Evolutionary conservation across 2,797 vertebrate genomes (phyloP).

Genomic region (Halcyon leucocephala): DNA sequence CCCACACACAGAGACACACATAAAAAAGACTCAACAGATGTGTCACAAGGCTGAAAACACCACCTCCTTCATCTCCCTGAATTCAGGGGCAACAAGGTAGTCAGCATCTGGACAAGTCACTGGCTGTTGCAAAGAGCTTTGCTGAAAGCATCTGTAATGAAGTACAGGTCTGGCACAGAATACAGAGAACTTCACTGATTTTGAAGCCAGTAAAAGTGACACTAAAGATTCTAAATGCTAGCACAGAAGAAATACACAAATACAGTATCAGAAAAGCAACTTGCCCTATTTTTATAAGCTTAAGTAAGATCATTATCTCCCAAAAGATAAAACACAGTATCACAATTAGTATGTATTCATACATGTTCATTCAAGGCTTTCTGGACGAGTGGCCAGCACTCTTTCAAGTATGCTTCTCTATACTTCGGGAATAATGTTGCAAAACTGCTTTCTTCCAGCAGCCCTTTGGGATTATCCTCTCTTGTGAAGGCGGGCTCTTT

Average conservation of each 20-base stretch:
- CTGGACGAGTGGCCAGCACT: slow-evolving; percentile 96
- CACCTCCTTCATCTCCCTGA: neutral
- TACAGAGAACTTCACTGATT: neutral
- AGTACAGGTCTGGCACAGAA: neutral
- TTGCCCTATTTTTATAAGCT: neutral
- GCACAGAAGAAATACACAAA: neutral
- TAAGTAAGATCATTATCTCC: neutral
- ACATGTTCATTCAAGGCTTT: slow-evolving; percentile 89
- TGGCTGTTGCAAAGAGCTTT: neutral
- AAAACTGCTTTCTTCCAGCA: slow-evolving; percentile 97
- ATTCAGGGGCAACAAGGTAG: neutral
- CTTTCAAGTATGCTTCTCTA: slow-evolving; percentile 92
- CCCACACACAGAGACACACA: neutral
- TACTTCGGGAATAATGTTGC: slow-evolving; percentile 96
- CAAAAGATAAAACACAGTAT: neutral
- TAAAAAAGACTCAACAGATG: neutral
- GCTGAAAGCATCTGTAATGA: neutral
- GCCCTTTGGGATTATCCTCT: slow-evolving; percentile 91
- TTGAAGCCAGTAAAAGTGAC: neutral
- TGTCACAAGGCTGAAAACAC: neutral
- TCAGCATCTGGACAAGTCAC: rapidly evolving
- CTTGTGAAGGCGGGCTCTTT: slow-evolving; percentile 88
- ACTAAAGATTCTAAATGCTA: neutral
- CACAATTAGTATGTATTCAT: slow-evolving; percentile 31
- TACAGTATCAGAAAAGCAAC: neutral